phyloP scores from a whole-genome alignment of 2,888 invertebrate species.

The Trissonchulus latispiculum region DNA sequence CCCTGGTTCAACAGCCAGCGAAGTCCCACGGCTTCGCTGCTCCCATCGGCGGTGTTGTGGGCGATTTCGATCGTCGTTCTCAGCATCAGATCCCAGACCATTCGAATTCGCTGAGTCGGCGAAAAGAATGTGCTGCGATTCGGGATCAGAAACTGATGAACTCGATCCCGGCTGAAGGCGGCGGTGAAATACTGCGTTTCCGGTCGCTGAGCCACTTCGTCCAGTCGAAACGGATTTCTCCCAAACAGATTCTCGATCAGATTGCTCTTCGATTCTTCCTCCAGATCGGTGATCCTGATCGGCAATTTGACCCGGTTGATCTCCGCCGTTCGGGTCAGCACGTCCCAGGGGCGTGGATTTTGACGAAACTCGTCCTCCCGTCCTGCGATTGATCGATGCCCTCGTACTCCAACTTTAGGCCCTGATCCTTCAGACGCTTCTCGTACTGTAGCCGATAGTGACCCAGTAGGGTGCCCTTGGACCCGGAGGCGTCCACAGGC shows the following conservation, averaged over 20 bases:
- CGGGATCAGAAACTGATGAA: constrained; percentile 16
- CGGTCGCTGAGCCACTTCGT: neutral
- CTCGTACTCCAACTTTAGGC: constrained; percentile 23
- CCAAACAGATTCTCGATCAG: neutral
- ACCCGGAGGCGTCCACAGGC: neutral
- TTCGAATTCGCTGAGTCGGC: constrained; percentile 19
- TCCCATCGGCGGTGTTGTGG: neutral
- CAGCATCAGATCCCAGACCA: constrained; percentile 22
- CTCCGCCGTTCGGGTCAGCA: constrained; percentile 17
- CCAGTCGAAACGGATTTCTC: constrained; percentile 5
- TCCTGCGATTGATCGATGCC: constrained; percentile 16
- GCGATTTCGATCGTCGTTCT: constrained; percentile 1
- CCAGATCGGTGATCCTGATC: neutral
- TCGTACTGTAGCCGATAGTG: constrained; percentile 23
- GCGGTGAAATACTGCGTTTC: constrained; percentile 64
- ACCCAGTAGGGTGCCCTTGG: neutral
- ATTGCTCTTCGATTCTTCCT: neutral
- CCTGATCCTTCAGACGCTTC: constrained; percentile 10
- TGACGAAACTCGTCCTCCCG: constrained; percentile 17
- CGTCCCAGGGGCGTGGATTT: constrained; percentile 21
- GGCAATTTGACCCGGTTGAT: constrained; percentile 21
- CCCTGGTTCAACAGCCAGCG: constrained; percentile 17
- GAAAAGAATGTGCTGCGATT: constrained; percentile 19
- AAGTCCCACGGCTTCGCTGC: constrained; percentile 15
- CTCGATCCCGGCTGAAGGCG: constrained; percentile 61